Conservation (phyloP, 2,113 vertebrate genomes). For the Jaculus jaculus region DNA sequence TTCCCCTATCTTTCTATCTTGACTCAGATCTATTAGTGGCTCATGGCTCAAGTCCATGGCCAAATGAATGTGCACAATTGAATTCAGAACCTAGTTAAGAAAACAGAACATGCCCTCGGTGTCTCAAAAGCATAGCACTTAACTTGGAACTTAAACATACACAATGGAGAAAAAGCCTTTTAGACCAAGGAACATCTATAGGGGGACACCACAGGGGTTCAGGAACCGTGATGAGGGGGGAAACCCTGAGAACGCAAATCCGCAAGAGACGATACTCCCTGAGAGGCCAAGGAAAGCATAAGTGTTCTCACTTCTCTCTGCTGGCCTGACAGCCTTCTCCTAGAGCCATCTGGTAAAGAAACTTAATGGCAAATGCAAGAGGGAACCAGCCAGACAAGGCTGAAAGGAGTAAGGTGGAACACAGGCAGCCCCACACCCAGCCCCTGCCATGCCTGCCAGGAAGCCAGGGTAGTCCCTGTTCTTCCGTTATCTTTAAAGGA, state of each 20-base stretch:
- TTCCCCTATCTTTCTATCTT: too few relatives aligned
- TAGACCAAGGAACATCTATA: background rate
- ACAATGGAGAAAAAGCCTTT: background rate
- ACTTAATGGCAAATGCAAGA: too few relatives aligned
- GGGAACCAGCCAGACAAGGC: accelerated
- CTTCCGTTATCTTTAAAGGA: background rate
- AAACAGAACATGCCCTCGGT: background rate
- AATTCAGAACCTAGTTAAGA: background rate
- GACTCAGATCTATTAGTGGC: background rate
- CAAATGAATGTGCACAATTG: background rate
- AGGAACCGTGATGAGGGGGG: accelerated
- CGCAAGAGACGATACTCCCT: background rate
- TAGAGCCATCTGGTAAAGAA: background rate
- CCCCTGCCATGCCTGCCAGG: accelerated
- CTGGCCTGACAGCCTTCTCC: background rate
- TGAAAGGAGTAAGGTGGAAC: background rate
- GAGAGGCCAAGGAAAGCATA: background rate
- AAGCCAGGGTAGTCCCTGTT: background rate
- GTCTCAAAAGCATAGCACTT: background rate
- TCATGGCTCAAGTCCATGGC: background rate
- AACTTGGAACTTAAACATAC: background rate
- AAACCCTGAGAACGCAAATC: too few relatives aligned
- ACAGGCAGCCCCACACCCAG: too few relatives aligned
- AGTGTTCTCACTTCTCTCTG: accelerated
- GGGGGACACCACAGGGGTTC: background rate